Evolutionary conservation across 2,797 vertebrate genomes (phyloP).

Genomic region (Coccyzus lansbergi): DNA sequence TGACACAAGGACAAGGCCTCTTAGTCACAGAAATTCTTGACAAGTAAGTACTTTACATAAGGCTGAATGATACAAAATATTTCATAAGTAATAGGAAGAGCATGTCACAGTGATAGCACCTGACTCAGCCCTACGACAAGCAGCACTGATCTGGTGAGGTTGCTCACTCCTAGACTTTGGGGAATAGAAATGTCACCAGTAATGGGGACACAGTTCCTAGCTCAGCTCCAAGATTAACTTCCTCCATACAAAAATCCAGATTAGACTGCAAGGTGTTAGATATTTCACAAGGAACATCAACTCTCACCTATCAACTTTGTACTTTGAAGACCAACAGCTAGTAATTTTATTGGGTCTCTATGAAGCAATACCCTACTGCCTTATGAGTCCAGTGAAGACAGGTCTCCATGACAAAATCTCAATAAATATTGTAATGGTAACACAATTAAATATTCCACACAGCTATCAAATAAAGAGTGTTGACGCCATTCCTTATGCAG

Average conservation of each 20-base stretch:
- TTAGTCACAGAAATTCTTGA: conserved; percentile 19
- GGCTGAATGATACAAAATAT: background rate
- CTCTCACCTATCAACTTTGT: background rate
- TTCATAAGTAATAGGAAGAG: conserved; percentile 7
- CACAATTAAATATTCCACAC: background rate
- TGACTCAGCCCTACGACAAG: background rate
- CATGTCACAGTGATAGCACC: background rate
- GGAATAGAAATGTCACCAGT: background rate
- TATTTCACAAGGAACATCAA: background rate
- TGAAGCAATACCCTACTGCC: background rate
- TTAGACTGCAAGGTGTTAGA: background rate
- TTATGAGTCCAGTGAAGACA: background rate
- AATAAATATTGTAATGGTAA: background rate
- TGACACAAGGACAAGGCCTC: background rate
- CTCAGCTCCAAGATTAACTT: background rate
- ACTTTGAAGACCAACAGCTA: background rate
- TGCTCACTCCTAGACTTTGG: background rate
- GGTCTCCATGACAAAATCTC: background rate
- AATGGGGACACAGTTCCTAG: background rate
- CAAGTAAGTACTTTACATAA: background rate
- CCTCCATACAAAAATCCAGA: background rate
- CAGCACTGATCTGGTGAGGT: background rate
- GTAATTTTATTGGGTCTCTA: background rate
- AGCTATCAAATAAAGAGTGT: background rate
- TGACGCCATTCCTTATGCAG: background rate